Base-by-base conservation (phyloP, 2,113 vertebrate species). In the Nymphicus hollandicus region DNA sequence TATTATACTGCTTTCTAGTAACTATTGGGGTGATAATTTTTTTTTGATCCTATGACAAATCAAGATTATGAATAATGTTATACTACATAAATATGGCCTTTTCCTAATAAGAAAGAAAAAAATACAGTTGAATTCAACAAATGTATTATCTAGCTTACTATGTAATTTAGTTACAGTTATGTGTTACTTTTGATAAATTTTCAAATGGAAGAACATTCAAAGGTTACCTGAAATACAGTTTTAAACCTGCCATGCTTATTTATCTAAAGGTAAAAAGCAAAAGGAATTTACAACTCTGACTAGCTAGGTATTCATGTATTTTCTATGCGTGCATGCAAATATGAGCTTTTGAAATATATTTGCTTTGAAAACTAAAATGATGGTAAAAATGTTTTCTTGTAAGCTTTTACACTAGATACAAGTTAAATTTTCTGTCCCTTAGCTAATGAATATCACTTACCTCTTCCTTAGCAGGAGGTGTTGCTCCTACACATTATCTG, bases 401-500 rank as follows among this genome's bases (percentile, higher is more conserved):
- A 80, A 73, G 33, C 3, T 81, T 91, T 88, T 63, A 39, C 6
- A 3, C 17, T 52, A 78, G 29, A 20, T 56, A n/a, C 25, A 84
- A 47, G 39, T 20, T 81, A 43, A 83, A 25, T 77, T 92, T 87
- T 95, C 56, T 37, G 5, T 89, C 81, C 28, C 11, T 85, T 65
- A 44, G 58, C 74, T 73, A 64, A 23, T 39, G 43, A 90, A 47
- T 72, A 81, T 68, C 47, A 69, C 28, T 91, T 85, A 61, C 78
- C 39, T 87, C 52, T 91, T 92, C 53, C 72, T 85, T 24, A 83
- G 84, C 81, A 94, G 89, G 93, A 94, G 91, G 53, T 88, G 41
- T 50, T 80, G 25, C 37, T 94, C 41, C 49, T 91, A 56, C 69
- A 55, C 17, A 46, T 61, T 91, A 82, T 72, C 63, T 95, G 94